phyloP scores from a whole-genome alignment of 2,888 invertebrate species.

The Drosophila kuntzei region DNA sequence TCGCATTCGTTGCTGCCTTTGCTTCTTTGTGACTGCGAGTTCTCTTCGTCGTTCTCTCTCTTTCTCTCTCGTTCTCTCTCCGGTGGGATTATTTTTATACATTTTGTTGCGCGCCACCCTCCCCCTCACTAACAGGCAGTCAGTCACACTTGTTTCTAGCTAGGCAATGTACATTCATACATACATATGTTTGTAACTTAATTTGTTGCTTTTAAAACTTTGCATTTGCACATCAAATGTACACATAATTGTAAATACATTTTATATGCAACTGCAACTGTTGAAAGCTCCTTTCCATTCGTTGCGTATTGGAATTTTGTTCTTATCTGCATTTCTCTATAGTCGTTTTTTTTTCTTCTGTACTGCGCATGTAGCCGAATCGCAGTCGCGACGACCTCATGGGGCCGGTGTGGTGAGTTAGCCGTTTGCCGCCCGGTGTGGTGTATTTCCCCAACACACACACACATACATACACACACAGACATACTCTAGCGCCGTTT shows the following conservation, averaged over 20 bases:
- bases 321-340: slow-evolving; percentile 63
- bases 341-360: slow-evolving; percentile 48
- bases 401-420: slow-evolving; percentile 76
- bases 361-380: slow-evolving; percentile 58
- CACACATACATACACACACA: slow-evolving; percentile 8
- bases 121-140: slow-evolving; percentile 22
- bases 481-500: slow-evolving; percentile 24
- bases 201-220: slow-evolving; percentile 5
- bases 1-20: slow-evolving; percentile 38
- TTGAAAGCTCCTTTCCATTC: slow-evolving; percentile 24
- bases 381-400: slow-evolving; percentile 63
- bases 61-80: slow-evolving; percentile 18
- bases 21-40: slow-evolving; percentile 32
- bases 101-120: slow-evolving; percentile 64
- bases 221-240: slow-evolving; percentile 14
- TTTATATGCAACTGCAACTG: slow-evolving; percentile 8
- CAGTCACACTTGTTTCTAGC: slow-evolving; percentile 58
- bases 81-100: slow-evolving; percentile 73
- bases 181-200: slow-evolving; percentile 13
- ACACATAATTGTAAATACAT: neutral
- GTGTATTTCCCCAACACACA: slow-evolving; percentile 43
- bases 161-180: slow-evolving; percentile 11
- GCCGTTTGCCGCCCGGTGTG: slow-evolving; percentile 62
- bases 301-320: slow-evolving; percentile 57
- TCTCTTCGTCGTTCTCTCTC: slow-evolving; percentile 39